Base-by-base conservation (phyloP, 1,140 invertebrate species). In the Anagrus nilaparvatae region DNA sequence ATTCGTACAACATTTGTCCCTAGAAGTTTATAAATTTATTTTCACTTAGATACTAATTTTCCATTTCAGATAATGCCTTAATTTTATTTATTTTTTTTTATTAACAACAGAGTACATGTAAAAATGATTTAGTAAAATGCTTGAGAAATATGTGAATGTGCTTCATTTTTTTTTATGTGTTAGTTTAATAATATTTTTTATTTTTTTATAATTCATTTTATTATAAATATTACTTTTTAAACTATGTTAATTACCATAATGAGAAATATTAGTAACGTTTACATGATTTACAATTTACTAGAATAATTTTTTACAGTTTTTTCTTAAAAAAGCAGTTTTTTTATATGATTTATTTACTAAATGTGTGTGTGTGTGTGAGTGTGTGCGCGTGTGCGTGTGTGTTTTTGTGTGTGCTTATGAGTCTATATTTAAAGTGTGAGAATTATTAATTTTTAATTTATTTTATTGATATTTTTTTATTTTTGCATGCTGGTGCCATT, bases 31-130 rank as follows among this genome's bases (percentile, higher is more conserved):
- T 50, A 59, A 51, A 52, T 57, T 50, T 47, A 56, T 61, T 16
- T 44, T 40, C n/a, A 36, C 38, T 45, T 40, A 36, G 56, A 56
- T 59, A 60, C 56, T 63, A 65, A 56, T 47, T 56, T 57, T 59
- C 54, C 59, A 60, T 59, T 61, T 64, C 62, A 54, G n/a, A 53
- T 64, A 63, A 65, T 64, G 58, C 60, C 52, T 63, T 61, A 63
- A 55, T 61, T 59, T 48, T 48, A 46, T 50, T 60, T 51, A 52
- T 58, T 44, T 19, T 45, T 40, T 50, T 50, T 44, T 29, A 41
- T 44, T 45, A 57, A 59, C 58, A 59, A 63, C 58, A 61, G 62
- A 58, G 50, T 62, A 62, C 58, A 59, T 59, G 47, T 64, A 59
- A 63, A n/a, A n/a, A 65, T 58, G 56, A 61, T 62, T 49, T 61